phyloP scores from a whole-genome alignment of 2,797 vertebrate genomes.

The Chromobotia macracanthus region DNA sequence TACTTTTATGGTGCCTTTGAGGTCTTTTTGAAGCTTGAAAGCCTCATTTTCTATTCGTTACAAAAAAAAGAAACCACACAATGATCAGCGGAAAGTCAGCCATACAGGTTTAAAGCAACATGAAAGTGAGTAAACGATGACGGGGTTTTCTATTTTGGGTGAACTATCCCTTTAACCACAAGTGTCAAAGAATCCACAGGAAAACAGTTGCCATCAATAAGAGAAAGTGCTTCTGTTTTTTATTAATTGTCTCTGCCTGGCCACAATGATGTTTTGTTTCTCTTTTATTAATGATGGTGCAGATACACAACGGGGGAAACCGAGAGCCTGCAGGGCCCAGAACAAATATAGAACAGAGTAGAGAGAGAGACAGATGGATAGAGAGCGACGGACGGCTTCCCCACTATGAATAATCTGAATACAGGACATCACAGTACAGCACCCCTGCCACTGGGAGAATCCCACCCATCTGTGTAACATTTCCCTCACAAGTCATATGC shows the following conservation, averaged over 20 bases:
- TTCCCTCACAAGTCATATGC: background rate
- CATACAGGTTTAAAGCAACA: background rate
- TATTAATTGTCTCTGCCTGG: slow-evolving; percentile 60
- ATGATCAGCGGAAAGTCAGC: background rate
- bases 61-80: background rate
- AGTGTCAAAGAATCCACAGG: slow-evolving; percentile 51
- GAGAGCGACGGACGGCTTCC: slow-evolving; percentile 31
- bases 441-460: slow-evolving; percentile 1
- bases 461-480: background rate
- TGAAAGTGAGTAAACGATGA: background rate
- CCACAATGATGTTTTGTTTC: slow-evolving; percentile 52
- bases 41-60: background rate
- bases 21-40: background rate
- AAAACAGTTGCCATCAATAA: slow-evolving; percentile 52
- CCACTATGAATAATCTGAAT: slow-evolving; percentile 16
- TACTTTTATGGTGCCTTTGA: background rate
- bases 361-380: slow-evolving; percentile 52
- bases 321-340: slow-evolving; percentile 22
- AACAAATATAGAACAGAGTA: slow-evolving; percentile 40
- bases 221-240: slow-evolving; percentile 47
- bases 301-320: slow-evolving; percentile 24
- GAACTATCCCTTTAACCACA: slow-evolving; percentile 23
- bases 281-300: slow-evolving; percentile 55
- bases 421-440: slow-evolving; percentile 10
- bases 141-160: background rate